A percentile compares a stretch with the other conserved stretches of the same genome.
Conservation (phyloP, 2,888 invertebrate genomes). For the Pheosia gnoma region DNA sequence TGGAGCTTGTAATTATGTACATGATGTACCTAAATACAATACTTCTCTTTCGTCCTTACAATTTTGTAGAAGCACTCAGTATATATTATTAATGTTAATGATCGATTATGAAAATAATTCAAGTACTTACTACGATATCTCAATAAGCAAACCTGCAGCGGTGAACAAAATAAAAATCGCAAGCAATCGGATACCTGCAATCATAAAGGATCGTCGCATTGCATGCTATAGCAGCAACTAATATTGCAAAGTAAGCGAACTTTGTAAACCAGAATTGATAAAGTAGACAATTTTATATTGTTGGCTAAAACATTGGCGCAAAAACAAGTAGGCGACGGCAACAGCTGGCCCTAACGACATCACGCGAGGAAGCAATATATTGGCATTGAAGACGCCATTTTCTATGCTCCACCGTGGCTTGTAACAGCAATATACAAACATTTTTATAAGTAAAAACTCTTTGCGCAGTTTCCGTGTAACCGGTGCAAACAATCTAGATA, state of each 20-base stretch:
- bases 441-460: constrained; percentile 40
- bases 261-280: constrained; percentile 60
- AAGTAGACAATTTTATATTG: constrained; percentile 66
- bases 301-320: constrained; percentile 63
- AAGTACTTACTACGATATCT: no score
- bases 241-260: constrained; percentile 40
- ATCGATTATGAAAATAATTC: no score
- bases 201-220: constrained; percentile 44
- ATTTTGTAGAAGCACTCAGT: no score
- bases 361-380: constrained; percentile 82
- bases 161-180: constrained; percentile 14
- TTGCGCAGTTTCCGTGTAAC: constrained; percentile 5
- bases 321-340: constrained; percentile 69
- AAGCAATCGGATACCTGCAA: constrained; percentile 32
- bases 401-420: constrained; percentile 53
- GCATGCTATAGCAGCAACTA: constrained; percentile 46
- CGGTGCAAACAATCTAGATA: not conserved
- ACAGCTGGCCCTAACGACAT: constrained; percentile 79
- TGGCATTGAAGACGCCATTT: constrained; percentile 75
- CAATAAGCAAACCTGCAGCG: no score
- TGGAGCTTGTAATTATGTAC: no score
- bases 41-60: no score
- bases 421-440: constrained; percentile 37
- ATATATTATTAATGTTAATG: no score
- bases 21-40: no score